A percentile compares a stretch with the other conserved stretches of the same genome.
Evolutionary conservation across 2,888 invertebrate genomes (phyloP).

Genomic region (Orchestes rusci): DNA sequence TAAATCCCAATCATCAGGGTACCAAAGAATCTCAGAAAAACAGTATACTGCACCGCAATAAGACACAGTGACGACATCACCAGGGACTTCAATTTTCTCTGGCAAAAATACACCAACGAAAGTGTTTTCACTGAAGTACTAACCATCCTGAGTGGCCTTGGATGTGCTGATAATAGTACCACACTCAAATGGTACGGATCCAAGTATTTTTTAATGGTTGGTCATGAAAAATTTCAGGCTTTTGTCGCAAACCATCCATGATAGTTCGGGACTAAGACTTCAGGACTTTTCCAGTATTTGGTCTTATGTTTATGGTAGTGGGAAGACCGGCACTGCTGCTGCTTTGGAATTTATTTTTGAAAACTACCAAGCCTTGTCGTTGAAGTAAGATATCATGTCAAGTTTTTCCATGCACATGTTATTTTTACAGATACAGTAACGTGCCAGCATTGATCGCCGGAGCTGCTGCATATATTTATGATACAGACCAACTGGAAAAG

Average conservation of each 20-base stretch:
- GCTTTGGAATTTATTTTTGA: slow-evolving; percentile 48
- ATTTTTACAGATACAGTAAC: slow-evolving; percentile 11
- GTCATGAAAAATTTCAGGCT: too few relatives aligned
- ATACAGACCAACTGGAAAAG: slow-evolving; percentile 19
- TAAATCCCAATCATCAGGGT: slow-evolving; percentile 41
- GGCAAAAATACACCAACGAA: slow-evolving; percentile 46
- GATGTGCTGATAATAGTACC: slow-evolving; percentile 53
- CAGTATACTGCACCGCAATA: slow-evolving; percentile 71
- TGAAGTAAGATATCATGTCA: slow-evolving; percentile 24
- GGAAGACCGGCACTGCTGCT: slow-evolving; percentile 47
- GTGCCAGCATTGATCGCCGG: slow-evolving; percentile 15
- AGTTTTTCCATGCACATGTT: neutral
- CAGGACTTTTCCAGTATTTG: slow-evolving; percentile 46
- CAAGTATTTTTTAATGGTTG: too few relatives aligned
- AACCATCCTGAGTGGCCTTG: slow-evolving; percentile 57
- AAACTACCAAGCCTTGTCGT: slow-evolving; percentile 40
- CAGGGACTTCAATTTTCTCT: slow-evolving; percentile 58
- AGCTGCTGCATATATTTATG: slow-evolving; percentile 15
- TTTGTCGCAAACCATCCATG: slow-evolving; percentile 29
- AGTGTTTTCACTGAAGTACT: slow-evolving; percentile 64
- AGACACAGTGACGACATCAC: slow-evolving; percentile 48
- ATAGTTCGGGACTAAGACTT: slow-evolving; percentile 41
- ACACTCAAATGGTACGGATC: slow-evolving; percentile 47
- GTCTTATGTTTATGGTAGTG: slow-evolving; percentile 47
- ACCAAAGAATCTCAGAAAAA: slow-evolving; percentile 57